Conservation (phyloP, 2,797 vertebrate genomes). For the Molossus alvarezi region DNA sequence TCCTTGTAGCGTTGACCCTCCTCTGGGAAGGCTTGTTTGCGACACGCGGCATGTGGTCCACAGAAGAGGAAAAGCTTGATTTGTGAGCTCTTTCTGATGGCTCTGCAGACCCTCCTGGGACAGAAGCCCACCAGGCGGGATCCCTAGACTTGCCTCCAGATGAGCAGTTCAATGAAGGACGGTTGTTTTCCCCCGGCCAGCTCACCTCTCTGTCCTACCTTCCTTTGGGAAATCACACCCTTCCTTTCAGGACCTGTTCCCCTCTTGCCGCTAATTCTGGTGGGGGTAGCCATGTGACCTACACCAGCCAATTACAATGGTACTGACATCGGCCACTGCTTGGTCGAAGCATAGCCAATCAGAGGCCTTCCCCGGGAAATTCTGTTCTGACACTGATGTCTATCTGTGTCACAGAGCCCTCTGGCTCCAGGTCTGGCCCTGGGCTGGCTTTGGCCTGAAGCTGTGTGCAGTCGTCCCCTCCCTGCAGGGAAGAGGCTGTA, state of each 20-base stretch:
- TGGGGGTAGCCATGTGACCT: background rate
- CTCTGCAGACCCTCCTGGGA: background rate
- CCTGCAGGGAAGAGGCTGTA: rapidly evolving
- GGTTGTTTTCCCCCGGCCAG: background rate
- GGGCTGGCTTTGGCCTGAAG: rapidly evolving
- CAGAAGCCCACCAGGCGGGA: background rate
- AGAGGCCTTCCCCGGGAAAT: constrained; percentile 12
- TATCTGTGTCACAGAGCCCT: background rate
- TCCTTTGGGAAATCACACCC: background rate
- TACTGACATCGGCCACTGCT: background rate
- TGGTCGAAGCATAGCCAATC: constrained; percentile 14
- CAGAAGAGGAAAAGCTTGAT: background rate
- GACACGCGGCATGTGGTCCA: background rate
- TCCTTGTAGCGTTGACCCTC: background rate
- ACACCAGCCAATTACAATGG: background rate
- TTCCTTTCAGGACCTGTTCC: background rate
- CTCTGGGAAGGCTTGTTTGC: background rate
- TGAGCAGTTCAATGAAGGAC: background rate
- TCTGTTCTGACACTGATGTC: background rate
- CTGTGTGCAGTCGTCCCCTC: too few species aligned
- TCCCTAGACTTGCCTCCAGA: background rate
- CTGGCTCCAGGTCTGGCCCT: background rate
- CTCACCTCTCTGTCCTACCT: background rate
- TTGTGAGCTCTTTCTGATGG: background rate
- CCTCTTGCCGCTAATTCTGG: background rate